A percentile compares a stretch with the other conserved stretches of the same genome.
Conservation (phyloP, 2,797 vertebrate species). For the Choloepus didactylus region DNA sequence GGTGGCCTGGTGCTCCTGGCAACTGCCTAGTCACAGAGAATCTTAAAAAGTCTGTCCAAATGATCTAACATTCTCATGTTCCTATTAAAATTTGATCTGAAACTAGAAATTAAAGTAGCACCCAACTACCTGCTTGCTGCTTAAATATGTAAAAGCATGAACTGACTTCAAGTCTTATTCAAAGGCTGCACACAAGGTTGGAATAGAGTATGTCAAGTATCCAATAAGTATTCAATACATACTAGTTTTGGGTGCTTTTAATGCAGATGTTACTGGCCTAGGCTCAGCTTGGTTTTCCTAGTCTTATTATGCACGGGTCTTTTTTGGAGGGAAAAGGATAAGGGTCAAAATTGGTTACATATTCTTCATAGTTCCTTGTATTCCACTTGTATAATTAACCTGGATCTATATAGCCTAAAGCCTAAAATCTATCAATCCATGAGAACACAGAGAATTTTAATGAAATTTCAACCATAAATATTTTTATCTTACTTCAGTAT, state of each 20-base stretch:
- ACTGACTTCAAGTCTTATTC: background rate
- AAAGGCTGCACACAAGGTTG: background rate
- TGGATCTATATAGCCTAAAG: background rate
- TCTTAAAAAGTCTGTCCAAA: conserved; percentile 17
- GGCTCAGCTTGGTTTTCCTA: conserved; percentile 10
- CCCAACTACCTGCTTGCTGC: background rate
- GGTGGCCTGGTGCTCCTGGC: background rate
- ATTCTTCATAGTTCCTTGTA: conserved; percentile 47
- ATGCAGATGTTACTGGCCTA: background rate
- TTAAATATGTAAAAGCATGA: conserved; percentile 33
- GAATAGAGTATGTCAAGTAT: background rate
- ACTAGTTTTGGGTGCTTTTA: conserved; percentile 36
- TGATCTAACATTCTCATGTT: conserved; percentile 1
- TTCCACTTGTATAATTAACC: conserved; percentile 19
- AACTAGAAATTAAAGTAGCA: background rate
- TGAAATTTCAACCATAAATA: background rate
- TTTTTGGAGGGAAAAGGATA: background rate
- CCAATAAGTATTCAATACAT: conserved; percentile 24
- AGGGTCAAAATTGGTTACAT: background rate
- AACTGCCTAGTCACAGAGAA: background rate
- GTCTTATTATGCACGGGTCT: background rate
- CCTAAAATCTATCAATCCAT: conserved; percentile 1
- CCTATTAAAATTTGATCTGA: conserved; percentile 39
- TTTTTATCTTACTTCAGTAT: conserved; percentile 22
- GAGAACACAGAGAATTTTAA: conserved; percentile 51